Evolutionary conservation across 2,888 invertebrate species (phyloP), one percentile per base, ranked within the genome.

Genomic region (Suillia variegata): DNA sequence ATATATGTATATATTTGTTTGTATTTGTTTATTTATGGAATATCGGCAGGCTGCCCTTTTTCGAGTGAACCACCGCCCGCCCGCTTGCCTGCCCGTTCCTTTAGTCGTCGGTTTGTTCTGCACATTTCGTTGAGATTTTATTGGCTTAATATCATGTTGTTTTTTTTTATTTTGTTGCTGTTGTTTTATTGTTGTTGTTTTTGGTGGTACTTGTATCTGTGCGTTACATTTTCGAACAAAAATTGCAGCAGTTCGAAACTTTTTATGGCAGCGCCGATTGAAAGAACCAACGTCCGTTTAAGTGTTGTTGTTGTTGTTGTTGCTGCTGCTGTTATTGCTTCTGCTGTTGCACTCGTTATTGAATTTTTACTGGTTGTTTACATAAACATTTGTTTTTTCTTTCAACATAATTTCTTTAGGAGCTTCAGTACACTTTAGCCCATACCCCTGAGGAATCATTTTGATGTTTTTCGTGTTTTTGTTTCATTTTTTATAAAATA

Each of bases 301-400:
- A 57, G 51, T 57, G 51, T 45, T 52, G 57, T 31, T 20, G 17
- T 57, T 57, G 51, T 51, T 18, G 38, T 45, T 47, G 12, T 31
- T 56, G 26, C 18, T 51, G 51, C 20, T 49, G 33, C 17, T 57
- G 51, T 52, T 52, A 48, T 45, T 26, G 13, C 52, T 57, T 26
- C 45, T 18, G 42, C 22, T 31, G 3, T 31, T 56, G 42, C 33
- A 20, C 15, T 50, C 42, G 56, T 50, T 50, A 34, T 24, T 51
- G 51, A n/a, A 51, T 45, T 52, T 26, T n/a, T 38, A 17, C 52
- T 51, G 20, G 50, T 51, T 51, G 26, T 45, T 18, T 3, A 20
- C 18, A 17, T 5, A 45, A 45, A 20, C 17, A 45, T 45, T 45
- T 20, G n/a, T n/a, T n/a, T n/a, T n/a, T n/a, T n/a, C n/a, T n/a